These are phyloP conservation scores for Gracilinanus agilis DNA, from an alignment of 2,113 vertebrate species.

Conservation along the genomic window DNA sequence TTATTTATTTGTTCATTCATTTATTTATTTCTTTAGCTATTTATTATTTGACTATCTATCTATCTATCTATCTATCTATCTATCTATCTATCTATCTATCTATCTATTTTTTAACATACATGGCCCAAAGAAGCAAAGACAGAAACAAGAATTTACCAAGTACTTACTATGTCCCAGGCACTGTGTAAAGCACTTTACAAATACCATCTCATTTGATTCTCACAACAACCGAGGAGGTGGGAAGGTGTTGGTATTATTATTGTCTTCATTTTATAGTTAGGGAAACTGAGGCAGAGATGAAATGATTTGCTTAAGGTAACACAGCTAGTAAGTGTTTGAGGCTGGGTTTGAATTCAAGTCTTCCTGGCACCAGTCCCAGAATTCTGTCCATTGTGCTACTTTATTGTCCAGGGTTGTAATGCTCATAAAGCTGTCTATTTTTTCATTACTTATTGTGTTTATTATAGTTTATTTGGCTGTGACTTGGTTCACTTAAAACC, in stretches of 20 bases:
- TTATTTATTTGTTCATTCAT: too few relatives aligned
- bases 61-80: too few relatives aligned
- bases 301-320: neutral
- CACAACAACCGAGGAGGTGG: neutral
- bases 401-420: neutral
- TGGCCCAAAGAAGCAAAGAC: neutral
- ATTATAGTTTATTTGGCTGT: conserved; percentile 39
- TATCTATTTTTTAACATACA: neutral
- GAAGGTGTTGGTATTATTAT: neutral
- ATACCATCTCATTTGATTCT: neutral
- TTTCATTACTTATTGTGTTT: neutral
- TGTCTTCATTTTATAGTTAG: neutral
- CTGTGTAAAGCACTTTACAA: neutral
- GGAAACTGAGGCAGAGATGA: neutral
- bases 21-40: too few relatives aligned
- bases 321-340: neutral
- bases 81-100: too few relatives aligned
- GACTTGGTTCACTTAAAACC: conserved; percentile 29
- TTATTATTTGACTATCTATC: too few relatives aligned
- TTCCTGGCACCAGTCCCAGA: neutral
- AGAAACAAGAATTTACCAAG: neutral
- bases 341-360: neutral
- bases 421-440: neutral
- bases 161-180: neutral
- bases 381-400: neutral